These are phyloP conservation scores for Eurytoma adleriae DNA, from an alignment of 2,888 invertebrate species.

Conservation along the genomic window DNA sequence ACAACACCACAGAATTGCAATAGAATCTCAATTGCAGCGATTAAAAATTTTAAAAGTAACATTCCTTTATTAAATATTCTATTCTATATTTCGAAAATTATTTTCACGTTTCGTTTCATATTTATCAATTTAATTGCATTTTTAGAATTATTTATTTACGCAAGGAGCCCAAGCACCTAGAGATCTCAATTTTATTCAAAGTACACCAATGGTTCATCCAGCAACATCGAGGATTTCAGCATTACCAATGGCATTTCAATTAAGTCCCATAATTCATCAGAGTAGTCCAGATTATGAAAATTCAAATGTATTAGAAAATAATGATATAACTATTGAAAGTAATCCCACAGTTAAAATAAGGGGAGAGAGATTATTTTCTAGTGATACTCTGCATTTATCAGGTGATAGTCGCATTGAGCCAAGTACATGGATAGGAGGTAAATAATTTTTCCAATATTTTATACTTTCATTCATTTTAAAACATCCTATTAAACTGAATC, in stretches of 20 bases:
- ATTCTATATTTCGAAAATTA: not conserved
- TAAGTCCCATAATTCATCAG: conserved; percentile 73
- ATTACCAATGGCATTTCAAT: conserved; percentile 71
- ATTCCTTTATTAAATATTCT: not conserved
- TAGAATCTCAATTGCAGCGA: conserved; percentile 82
- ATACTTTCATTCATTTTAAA: not conserved
- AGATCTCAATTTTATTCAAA: conserved; percentile 69
- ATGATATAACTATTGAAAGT: conserved; percentile 47
- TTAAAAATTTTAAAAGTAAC: conserved; percentile 82
- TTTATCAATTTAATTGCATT: conserved; percentile 38
- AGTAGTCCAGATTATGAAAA: conserved; percentile 61
- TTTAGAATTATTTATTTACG: conserved; percentile 71
- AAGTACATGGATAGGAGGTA: conserved; percentile 83
- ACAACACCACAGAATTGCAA: conserved; percentile 81
- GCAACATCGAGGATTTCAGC: conserved; percentile 66
- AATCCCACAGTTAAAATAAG: conserved; percentile 49
- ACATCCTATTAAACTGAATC: no score
- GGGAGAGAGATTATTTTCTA: conserved; percentile 73
- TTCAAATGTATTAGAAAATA: conserved; percentile 62
- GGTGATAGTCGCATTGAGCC: conserved; percentile 80
- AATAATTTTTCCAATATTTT: conserved; percentile 61
- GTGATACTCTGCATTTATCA: conserved; percentile 72
- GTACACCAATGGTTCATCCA: conserved; percentile 73
- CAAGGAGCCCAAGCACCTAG: conserved; percentile 60
- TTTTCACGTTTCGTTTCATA: not conserved